Percentiles rank a stretch among this genome's conserved stretches.
Evolutionary conservation across 2,888 invertebrate species (phyloP).

Genomic region (Patella pellucida): DNA sequence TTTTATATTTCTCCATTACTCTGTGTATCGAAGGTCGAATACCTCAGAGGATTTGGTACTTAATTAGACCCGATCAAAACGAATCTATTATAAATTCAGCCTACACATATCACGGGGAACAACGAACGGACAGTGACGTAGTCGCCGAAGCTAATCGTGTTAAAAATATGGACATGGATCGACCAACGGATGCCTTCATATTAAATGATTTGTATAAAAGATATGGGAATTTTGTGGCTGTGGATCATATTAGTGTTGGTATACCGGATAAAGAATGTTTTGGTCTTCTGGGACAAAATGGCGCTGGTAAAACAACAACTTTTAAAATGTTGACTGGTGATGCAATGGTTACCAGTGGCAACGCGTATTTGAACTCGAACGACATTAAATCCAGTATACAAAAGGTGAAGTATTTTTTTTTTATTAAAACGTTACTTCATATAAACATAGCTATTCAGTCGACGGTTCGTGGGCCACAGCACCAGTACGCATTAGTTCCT

Average conservation of each 20-base stretch:
- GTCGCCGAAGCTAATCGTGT: no score
- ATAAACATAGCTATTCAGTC: no score
- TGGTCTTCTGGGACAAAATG: conserved; percentile 86
- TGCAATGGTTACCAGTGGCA: conserved; percentile 72
- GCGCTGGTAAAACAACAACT: conserved; percentile 90
- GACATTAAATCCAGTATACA: conserved; percentile 50
- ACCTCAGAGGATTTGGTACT: conserved; percentile 28
- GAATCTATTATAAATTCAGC: neutral
- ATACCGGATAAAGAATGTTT: conserved; percentile 79
- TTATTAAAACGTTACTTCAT: no score
- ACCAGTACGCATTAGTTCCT: no score
- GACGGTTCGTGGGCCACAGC: no score
- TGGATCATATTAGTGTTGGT: conserved; percentile 62
- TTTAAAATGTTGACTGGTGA: conserved; percentile 80
- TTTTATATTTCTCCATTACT: conserved; percentile 76
- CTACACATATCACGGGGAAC: neutral
- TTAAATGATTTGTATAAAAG: conserved; percentile 77
- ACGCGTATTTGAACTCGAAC: conserved; percentile 73
- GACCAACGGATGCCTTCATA: conserved; percentile 60
- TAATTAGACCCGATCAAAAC: conserved; percentile 21
- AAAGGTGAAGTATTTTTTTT: conserved; percentile 39
- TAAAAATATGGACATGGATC: no score
- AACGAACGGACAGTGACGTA: no score
- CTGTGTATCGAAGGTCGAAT: conserved; percentile 75
- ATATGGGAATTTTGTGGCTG: conserved; percentile 75